Percentiles rank a stretch among this genome's conserved stretches.
Evolutionary conservation across 2,888 invertebrate species (phyloP).

Genomic region (Agrotis clavis): DNA sequence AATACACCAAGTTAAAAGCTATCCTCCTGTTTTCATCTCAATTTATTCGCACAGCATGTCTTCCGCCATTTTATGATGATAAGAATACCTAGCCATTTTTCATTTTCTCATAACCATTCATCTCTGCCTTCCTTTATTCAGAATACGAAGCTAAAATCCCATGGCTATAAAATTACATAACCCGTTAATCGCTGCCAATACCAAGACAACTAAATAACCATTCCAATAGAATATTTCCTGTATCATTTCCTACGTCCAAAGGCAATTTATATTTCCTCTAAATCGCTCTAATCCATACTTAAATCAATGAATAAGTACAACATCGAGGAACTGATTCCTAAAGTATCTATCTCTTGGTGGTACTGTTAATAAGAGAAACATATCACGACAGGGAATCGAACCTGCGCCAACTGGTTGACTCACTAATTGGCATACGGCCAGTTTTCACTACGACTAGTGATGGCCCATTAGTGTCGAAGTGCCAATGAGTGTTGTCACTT

Average conservation of each 20-base stretch:
- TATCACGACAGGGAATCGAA: constrained; percentile 67
- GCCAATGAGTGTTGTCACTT: constrained; percentile 29
- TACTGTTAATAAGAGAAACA: constrained; percentile 68
- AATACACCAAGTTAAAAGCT: no score
- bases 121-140: no score
- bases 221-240: constrained; percentile 27
- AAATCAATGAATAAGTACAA: constrained; percentile 23
- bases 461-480: constrained; percentile 43
- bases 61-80: no score
- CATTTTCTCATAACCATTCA: no score
- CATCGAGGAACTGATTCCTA: constrained; percentile 35
- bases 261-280: constrained; percentile 33
- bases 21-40: no score
- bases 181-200: constrained; percentile 15
- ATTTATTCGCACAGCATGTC: no score
- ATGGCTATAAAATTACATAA: constrained; percentile 8
- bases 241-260: constrained; percentile 36
- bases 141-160: background rate
- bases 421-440: constrained; percentile 74
- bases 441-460: constrained; percentile 66
- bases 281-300: constrained; percentile 18
- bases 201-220: constrained; percentile 17
- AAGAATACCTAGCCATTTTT: no score
- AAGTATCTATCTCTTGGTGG: constrained; percentile 23
- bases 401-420: constrained; percentile 67